Evolutionary conservation across 2,113 vertebrate species (phyloP).

Genomic region (Polypterus senegalus): DNA sequence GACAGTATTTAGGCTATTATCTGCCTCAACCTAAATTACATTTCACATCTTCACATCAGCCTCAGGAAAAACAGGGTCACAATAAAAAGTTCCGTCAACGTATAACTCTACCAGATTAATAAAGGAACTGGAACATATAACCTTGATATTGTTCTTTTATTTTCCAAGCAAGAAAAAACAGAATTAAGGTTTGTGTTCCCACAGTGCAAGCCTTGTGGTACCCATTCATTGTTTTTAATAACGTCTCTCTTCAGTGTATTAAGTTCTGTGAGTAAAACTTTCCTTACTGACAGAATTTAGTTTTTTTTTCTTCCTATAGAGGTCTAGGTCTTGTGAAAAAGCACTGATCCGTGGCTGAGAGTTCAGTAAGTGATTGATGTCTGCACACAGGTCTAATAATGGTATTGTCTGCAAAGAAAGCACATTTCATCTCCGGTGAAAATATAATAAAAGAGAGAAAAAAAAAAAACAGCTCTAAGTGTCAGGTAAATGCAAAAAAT

Average conservation of each 20-base stretch:
- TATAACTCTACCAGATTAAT: no score
- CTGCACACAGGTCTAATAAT: conserved; percentile 30
- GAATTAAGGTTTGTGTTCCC: conserved; percentile 6
- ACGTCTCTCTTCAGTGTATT: conserved; percentile 15
- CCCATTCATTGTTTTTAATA: conserved; percentile 17
- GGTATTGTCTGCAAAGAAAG: conserved; percentile 40
- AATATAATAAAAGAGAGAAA: conserved; percentile 25
- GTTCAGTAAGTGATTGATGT: conserved; percentile 36
- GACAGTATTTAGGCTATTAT: no score
- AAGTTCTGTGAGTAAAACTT: conserved; percentile 26
- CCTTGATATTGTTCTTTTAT: no score
- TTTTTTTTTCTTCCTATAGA: conserved; percentile 18
- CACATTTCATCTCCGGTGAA: conserved; percentile 38
- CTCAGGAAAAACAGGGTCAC: no score
- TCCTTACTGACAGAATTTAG: conserved; percentile 22
- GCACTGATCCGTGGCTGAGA: conserved; percentile 31
- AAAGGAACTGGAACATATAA: no score
- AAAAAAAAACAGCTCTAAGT: conserved; percentile 12
- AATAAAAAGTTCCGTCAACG: no score
- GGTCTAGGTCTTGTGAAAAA: conserved; percentile 18
- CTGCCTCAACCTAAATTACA: no score
- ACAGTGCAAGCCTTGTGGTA: neutral
- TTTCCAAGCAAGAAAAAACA: no score
- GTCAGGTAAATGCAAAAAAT: conserved; percentile 13
- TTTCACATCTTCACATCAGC: no score